Conservation (phyloP, 1,140 invertebrate species). For the Gonioctena quinquepunctata region DNA sequence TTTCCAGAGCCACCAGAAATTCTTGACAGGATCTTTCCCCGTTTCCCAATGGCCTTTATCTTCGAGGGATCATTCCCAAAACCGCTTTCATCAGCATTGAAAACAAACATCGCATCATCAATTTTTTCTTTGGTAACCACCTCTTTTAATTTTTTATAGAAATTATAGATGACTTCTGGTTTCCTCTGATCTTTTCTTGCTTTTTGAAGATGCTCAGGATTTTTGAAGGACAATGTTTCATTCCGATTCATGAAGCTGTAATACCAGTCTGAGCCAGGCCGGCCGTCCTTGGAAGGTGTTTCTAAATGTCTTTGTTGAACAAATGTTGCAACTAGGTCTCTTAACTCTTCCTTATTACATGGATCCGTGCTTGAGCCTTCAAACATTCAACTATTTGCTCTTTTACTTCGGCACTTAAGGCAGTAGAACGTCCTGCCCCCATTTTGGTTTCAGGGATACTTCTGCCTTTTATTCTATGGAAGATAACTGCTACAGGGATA, state of each 20-base stretch:
- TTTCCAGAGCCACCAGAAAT: slow-evolving; percentile 46
- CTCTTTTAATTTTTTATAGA: slow-evolving; percentile 27
- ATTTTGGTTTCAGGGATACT: too few relatives aligned
- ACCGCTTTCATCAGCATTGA: slow-evolving; percentile 28
- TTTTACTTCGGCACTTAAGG: slow-evolving; percentile 13
- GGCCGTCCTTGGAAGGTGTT: not conserved
- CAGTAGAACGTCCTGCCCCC: not conserved
- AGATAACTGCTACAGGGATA: not conserved
- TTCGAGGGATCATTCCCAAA: slow-evolving; percentile 22
- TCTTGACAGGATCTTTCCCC: slow-evolving; percentile 39
- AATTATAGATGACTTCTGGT: slow-evolving; percentile 28
- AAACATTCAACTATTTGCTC: slow-evolving; percentile 26
- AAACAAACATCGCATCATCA: slow-evolving; percentile 23
- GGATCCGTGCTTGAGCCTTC: slow-evolving; percentile 21
- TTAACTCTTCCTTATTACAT: slow-evolving; percentile 21
- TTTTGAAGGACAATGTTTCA: slow-evolving; percentile 11
- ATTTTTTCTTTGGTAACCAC: not conserved
- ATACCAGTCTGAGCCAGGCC: not conserved
- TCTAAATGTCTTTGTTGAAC: slow-evolving; percentile 8
- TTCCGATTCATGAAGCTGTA: slow-evolving; percentile 3
- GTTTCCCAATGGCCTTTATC: slow-evolving; percentile 26
- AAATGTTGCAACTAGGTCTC: slow-evolving; percentile 13
- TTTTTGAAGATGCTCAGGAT: slow-evolving; percentile 33
- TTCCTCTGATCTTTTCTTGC: slow-evolving; percentile 20
- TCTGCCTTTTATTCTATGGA: not conserved